A percentile compares a stretch with the other conserved stretches of the same genome.
phyloP scores from a whole-genome alignment of 2,113 vertebrate genomes.

The Chamaetylas fuelleborni region DNA sequence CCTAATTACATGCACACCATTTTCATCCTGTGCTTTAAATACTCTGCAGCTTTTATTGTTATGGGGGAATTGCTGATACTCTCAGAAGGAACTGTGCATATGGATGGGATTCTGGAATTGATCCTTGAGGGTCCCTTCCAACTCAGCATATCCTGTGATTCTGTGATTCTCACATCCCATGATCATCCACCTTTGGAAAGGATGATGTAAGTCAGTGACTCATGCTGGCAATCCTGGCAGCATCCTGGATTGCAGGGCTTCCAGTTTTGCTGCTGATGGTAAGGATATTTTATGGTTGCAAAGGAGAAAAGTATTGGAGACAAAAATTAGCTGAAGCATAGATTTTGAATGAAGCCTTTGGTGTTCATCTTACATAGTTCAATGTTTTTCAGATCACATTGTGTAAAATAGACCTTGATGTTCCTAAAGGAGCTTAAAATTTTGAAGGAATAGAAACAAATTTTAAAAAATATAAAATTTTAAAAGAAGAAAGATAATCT shows the following conservation, averaged over 20 bases:
- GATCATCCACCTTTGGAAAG: background rate
- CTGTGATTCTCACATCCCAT: background rate
- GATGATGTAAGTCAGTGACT: background rate
- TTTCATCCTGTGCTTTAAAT: background rate
- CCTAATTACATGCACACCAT: background rate
- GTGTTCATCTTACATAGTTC: background rate
- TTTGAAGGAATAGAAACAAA: background rate
- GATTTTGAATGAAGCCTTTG: background rate
- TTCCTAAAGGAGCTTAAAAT: constrained; percentile 50
- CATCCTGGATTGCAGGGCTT: background rate
- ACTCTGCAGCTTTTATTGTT: background rate
- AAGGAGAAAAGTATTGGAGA: background rate
- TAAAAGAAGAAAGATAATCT: background rate
- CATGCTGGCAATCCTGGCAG: background rate
- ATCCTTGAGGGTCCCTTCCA: background rate
- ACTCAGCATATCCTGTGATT: background rate
- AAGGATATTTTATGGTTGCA: background rate
- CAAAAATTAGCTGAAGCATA: background rate
- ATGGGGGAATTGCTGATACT: background rate
- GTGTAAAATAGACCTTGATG: constrained; percentile 25
- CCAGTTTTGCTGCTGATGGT: background rate
- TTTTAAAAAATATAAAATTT: background rate
- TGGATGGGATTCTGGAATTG: background rate
- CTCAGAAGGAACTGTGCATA: background rate
- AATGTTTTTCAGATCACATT: constrained; percentile 22